Conservation (phyloP, 2,797 vertebrate genomes). For the Oreochromis grahami region DNA sequence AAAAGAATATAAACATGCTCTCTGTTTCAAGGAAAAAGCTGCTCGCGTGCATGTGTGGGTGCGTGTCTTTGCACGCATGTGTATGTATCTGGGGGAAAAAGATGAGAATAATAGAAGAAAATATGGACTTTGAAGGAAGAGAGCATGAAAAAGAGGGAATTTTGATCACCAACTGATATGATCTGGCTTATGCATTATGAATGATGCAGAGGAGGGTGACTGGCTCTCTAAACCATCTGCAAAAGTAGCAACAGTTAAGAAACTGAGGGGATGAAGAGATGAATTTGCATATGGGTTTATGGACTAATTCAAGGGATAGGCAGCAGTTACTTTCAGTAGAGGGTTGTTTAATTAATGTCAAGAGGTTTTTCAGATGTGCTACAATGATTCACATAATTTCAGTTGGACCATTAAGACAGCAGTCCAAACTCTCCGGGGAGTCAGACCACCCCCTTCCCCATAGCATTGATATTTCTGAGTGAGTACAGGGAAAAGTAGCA, state of each 20-base stretch:
- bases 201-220: constrained; percentile 20
- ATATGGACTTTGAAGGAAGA: constrained; percentile 29
- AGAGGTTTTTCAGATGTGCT: constrained; percentile 57
- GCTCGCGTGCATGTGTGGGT: not conserved
- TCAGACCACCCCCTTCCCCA: not conserved
- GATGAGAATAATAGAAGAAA: constrained; percentile 31
- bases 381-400: constrained; percentile 52
- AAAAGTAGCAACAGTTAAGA: constrained; percentile 27
- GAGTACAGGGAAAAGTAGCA: constrained; percentile 3
- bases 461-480: constrained; percentile 14
- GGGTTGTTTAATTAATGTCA: constrained; percentile 64
- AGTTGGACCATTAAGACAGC: constrained; percentile 28
- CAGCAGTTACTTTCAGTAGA: constrained; percentile 45
- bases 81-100: constrained; percentile 11
- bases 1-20: not conserved
- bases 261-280: constrained; percentile 22
- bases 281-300: constrained; percentile 41
- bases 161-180: constrained; percentile 37
- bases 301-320: constrained; percentile 58
- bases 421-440: not conserved
- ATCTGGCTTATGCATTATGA: constrained; percentile 48
- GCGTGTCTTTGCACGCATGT: not conserved
- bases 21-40: constrained; percentile 7
- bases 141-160: constrained; percentile 10
- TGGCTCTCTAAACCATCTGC: constrained; percentile 12